Percentiles rank a stretch among this genome's conserved stretches.
Conservation (phyloP, 1,140 invertebrate species). For the Trichonephila clavipes region DNA sequence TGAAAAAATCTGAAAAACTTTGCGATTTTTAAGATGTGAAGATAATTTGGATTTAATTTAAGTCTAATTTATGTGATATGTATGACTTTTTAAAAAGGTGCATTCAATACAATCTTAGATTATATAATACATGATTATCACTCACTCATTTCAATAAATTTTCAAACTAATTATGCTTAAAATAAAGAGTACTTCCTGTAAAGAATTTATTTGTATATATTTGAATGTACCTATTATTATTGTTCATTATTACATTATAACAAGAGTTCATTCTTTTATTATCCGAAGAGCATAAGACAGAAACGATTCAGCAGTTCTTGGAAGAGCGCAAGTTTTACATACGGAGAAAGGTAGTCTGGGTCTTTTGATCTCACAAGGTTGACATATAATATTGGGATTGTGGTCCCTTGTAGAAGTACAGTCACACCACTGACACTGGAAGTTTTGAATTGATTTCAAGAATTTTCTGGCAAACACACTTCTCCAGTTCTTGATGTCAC, state of each 20-base stretch:
- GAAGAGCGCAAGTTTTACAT: constrained; percentile 65
- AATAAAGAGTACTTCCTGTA: too few relatives aligned
- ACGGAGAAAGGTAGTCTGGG: constrained; percentile 72
- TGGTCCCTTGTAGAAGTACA: constrained; percentile 70
- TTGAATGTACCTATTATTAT: too few relatives aligned
- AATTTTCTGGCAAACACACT: constrained; percentile 68
- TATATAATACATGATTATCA: not conserved
- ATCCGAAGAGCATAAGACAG: constrained; percentile 58
- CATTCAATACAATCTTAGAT: too few relatives aligned
- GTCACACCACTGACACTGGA: constrained; percentile 59
- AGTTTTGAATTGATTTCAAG: constrained; percentile 47
- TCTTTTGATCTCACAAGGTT: constrained; percentile 61
- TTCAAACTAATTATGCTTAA: not conserved
- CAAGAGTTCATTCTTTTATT: not conserved
- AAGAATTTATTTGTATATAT: too few relatives aligned
- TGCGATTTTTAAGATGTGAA: too few relatives aligned
- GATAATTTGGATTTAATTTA: too few relatives aligned
- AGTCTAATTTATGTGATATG: too few relatives aligned
- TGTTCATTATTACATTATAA: too few relatives aligned
- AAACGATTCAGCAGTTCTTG: constrained; percentile 64
- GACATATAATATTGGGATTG: constrained; percentile 63
- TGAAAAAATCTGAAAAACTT: too few relatives aligned
- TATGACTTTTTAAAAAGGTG: too few relatives aligned
- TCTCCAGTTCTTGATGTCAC: constrained; percentile 69
- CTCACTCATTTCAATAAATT: not conserved